Evolutionary conservation across 2,113 vertebrate genomes (phyloP).

Genomic region (Halcyon malimbica): DNA sequence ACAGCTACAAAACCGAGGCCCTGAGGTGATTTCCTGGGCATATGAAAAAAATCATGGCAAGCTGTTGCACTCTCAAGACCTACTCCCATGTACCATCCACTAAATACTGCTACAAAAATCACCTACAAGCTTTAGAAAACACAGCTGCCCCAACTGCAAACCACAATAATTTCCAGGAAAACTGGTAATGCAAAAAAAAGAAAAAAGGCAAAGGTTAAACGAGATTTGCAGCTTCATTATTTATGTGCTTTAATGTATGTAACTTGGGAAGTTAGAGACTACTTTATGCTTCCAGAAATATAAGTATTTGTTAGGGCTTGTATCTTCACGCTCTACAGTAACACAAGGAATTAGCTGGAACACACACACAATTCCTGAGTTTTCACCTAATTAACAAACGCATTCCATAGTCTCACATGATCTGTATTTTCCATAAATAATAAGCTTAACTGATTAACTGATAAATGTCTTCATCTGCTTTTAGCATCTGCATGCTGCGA

Average conservation of each 20-base stretch:
- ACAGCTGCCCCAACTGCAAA: not conserved
- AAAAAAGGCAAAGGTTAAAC: not conserved
- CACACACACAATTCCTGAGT: not conserved
- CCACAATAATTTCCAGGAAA: not conserved
- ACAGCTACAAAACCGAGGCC: not conserved
- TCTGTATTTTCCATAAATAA: slow-evolving; percentile 53
- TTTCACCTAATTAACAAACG: slow-evolving; percentile 50
- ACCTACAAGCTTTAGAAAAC: not conserved
- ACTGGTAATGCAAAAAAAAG: not conserved
- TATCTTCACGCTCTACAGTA: not conserved
- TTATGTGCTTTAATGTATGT: not conserved
- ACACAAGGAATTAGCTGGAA: slow-evolving; percentile 1
- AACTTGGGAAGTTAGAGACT: not conserved
- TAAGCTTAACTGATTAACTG: slow-evolving; percentile 36
- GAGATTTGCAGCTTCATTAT: not conserved
- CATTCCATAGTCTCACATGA: slow-evolving; percentile 2
- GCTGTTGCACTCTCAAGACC: not conserved
- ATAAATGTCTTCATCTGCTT: slow-evolving; percentile 52
- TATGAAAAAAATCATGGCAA: not conserved
- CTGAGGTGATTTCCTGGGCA: not conserved
- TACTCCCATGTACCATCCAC: not conserved
- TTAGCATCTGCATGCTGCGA: slow-evolving; percentile 29
- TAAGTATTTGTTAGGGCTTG: slow-evolving; percentile 18
- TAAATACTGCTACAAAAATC: not conserved
- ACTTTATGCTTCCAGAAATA: not conserved